Percentiles rank a stretch among this genome's conserved stretches.
Conservation (phyloP, 2,113 vertebrate genomes). For the Psittacus erithacus region DNA sequence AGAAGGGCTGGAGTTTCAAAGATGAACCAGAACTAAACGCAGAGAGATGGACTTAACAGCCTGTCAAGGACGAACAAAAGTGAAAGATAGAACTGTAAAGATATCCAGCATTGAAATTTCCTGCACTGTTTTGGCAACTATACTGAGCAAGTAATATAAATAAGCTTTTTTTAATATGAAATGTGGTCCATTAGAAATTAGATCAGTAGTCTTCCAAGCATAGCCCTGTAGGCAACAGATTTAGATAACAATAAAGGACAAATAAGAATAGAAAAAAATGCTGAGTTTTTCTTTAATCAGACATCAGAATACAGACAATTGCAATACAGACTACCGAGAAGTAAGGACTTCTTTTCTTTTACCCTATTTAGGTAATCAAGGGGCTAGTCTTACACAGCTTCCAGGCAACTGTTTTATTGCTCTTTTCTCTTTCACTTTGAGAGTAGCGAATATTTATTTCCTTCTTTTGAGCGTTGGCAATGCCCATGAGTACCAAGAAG, state of each 20-base stretch:
- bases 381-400: neutral
- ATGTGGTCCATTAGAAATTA: neutral
- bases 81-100: neutral
- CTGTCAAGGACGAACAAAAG: neutral
- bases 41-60: neutral
- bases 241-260: neutral
- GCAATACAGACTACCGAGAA: neutral
- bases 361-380: neutral
- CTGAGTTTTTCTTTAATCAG: neutral
- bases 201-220: neutral
- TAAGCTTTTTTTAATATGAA: accelerated
- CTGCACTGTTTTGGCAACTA: neutral
- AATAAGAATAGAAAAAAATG: neutral
- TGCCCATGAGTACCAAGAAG: neutral
- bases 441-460: neutral
- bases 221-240: neutral
- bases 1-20: neutral
- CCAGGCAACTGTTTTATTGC: neutral
- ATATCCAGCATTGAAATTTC: neutral
- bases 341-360: neutral
- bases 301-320: neutral
- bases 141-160: neutral
- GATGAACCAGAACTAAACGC: neutral
- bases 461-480: neutral
- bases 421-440: neutral